Percentiles rank a stretch among this genome's conserved stretches.
These are phyloP conservation scores for Andrena bicolor DNA, from an alignment of 2,888 invertebrate species.

Conservation along the genomic window DNA sequence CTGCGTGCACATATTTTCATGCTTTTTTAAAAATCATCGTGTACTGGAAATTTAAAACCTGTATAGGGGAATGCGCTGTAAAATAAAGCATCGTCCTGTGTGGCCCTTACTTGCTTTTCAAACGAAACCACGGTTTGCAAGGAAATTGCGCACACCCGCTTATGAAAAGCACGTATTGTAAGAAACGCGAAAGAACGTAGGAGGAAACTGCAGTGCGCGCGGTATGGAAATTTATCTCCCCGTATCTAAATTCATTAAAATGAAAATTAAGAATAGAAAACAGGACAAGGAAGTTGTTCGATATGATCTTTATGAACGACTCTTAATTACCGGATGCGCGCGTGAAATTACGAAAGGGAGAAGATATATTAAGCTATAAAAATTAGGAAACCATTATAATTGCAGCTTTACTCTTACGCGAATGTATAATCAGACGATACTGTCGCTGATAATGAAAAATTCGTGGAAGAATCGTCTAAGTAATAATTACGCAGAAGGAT, in stretches of 20 bases:
- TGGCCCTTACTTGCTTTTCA: neutral
- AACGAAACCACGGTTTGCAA: neutral
- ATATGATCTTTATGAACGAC: slow-evolving; percentile 41
- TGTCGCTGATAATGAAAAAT: too few species aligned
- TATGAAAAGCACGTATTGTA: neutral
- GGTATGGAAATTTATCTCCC: slow-evolving; percentile 20
- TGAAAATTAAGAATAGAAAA: slow-evolving; percentile 22
- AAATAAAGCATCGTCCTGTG: too few species aligned
- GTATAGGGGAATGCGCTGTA: too few species aligned
- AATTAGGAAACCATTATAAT: slow-evolving; percentile 28
- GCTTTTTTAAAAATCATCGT: too few species aligned
- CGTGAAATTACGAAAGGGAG: slow-evolving; percentile 28
- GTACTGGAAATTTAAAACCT: too few species aligned
- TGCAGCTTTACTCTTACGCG: slow-evolving; percentile 7
- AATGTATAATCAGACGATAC: slow-evolving; percentile 9
- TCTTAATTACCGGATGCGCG: slow-evolving; percentile 33
- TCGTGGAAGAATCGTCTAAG: too few species aligned
- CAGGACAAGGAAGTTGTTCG: slow-evolving; percentile 36
- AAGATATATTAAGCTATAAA: slow-evolving; percentile 15
- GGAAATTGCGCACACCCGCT: neutral
- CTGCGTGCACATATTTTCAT: too few species aligned
- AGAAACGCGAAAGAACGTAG: neutral
- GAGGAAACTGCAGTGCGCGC: slow-evolving; percentile 12
- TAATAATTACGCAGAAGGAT: too few species aligned
- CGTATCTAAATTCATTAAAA: slow-evolving; percentile 12